Base-by-base conservation (phyloP, 2,797 vertebrate genomes). In the Artibeus lituratus region DNA sequence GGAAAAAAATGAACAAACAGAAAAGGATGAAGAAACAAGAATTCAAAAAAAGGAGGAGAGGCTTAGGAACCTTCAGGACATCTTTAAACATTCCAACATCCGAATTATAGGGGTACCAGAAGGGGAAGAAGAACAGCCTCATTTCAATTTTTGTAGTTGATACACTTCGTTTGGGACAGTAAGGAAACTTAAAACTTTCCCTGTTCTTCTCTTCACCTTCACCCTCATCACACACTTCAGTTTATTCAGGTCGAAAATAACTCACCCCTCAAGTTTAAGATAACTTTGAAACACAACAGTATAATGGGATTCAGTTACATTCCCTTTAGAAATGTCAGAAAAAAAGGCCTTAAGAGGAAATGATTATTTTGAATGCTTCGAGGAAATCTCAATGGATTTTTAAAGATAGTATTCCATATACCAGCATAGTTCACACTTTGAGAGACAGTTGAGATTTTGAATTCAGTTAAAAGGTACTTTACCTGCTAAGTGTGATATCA, bases 401-500 rank as follows among this genome's bases (percentile, higher is more conserved):
- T 59, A 65, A 47, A 74, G 19, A 67, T 86, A 82, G 37, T 72
- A 74, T 87, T 90, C 19, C 55, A 87, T 15, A 86, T 67, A 42
- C 16, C 15, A 86, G 74, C 3, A 80, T 37, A 72, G 49, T 70
- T 76, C 22, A 62, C n/a, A 78, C 29, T 87, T 22, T 85, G 78
- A 92, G 47, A 89, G 51, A 94, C 12, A 44, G 12, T 49, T 53
- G 67, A 86, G 35, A 84, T 76, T 83, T 21, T 70, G 3, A 92
- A 67, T n/a, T 86, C 11, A 90, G 10, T 57, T 69, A 26, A 35
- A 90, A 95, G 88, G 42, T 24, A 83, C 32, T 94, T 92, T 74
- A 80, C 47, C 55, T 90, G 44, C 32, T 82, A 86, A 72, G 90
- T 96, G 84, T 67, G 53, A 96, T 87, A 87, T 21, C 53, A 67